Evolutionary conservation across 2,113 vertebrate species (phyloP), one percentile per base, ranked within the genome.

Genomic region (Tupaia chinensis): DNA sequence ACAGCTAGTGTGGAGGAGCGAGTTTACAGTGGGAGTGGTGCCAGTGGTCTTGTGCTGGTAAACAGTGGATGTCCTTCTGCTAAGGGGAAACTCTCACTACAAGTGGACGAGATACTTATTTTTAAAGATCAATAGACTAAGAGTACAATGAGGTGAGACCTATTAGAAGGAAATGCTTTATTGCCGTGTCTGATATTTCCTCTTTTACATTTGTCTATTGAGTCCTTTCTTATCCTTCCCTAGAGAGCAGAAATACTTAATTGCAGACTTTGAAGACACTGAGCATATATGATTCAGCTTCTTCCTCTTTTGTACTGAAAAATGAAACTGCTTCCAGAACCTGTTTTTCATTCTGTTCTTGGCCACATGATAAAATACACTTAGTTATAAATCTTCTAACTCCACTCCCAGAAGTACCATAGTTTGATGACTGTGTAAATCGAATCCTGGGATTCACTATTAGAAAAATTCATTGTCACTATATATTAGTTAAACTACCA

Each of bases 1-100:
- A 15, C 56, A 10, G 19, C 1, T 29, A 5, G 9, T 29, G 8
- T 17, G 9, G 5, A 20, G 15, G 69, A 54, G 4, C 3, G 70
- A 60, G 17, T 8, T 20, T 32, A 14, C 60, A 9, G 13, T n/a
- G 1, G 13, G 3, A 19, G 29, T 25, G 22, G 44, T 54, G 63
- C 9, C 0, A 12, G 7, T 11, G 15, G 15, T 63, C 15, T 17
- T 68, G 0, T 66, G 10, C n/a, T 72, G 23, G 56, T n/a, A 34
- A 34, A 63, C 27, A 29, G 9, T 8, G 1, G 4, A 11, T 66
- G 3, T 34, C 17, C 9, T n/a, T 44, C 19, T 60, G 44, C 10
- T 54, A 11, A 32, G 11, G 15, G 44, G 4, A 6, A 7, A 1
- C 10, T 3, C 11, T 17, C 20, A 12, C 5, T 16, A 12, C 14